Evolutionary conservation across 2,797 vertebrate species (phyloP).

Genomic region (Epinephelus awoara): DNA sequence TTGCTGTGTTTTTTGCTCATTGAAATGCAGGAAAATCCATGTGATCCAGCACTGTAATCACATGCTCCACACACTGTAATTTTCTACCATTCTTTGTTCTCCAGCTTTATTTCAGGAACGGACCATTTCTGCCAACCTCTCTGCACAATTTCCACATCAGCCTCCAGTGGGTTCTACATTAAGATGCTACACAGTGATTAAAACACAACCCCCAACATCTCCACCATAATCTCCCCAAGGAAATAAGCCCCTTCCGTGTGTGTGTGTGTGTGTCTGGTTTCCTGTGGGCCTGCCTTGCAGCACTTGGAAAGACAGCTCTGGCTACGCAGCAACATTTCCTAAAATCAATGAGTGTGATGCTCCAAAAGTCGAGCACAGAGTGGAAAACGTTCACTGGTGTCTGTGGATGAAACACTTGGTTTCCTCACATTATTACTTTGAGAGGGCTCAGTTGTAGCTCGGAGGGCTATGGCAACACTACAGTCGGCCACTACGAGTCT

Average conservation of each 20-base stretch:
- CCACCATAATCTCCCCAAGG: slow-evolving; percentile 36
- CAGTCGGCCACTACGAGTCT: slow-evolving; percentile 10
- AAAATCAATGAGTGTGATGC: slow-evolving; percentile 39
- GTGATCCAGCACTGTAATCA: slow-evolving; percentile 35
- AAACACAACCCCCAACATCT: slow-evolving; percentile 30
- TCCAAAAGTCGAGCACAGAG: slow-evolving; percentile 6
- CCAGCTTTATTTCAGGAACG: slow-evolving; percentile 40
- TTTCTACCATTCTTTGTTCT: slow-evolving; percentile 37
- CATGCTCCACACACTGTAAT: slow-evolving; percentile 29
- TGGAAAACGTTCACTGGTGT: background rate
- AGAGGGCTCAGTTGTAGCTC: background rate
- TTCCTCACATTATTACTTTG: slow-evolving; percentile 21
- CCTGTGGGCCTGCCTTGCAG: slow-evolving; percentile 31
- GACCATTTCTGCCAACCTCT: slow-evolving; percentile 39
- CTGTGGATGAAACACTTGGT: slow-evolving; percentile 1
- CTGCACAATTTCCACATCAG: slow-evolving; percentile 45
- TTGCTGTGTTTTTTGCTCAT: slow-evolving; percentile 7
- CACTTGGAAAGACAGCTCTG: slow-evolving; percentile 19
- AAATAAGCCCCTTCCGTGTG: slow-evolving; percentile 24
- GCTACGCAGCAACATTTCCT: slow-evolving; percentile 30
- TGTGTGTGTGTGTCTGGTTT: slow-evolving; percentile 10
- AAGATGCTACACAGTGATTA: slow-evolving; percentile 49
- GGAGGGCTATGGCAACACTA: slow-evolving; percentile 8
- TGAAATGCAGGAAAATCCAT: slow-evolving; percentile 18
- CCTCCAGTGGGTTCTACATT: slow-evolving; percentile 22